Base-by-base conservation (phyloP, 2,888 invertebrate genomes). In the Aethes cnicana region DNA sequence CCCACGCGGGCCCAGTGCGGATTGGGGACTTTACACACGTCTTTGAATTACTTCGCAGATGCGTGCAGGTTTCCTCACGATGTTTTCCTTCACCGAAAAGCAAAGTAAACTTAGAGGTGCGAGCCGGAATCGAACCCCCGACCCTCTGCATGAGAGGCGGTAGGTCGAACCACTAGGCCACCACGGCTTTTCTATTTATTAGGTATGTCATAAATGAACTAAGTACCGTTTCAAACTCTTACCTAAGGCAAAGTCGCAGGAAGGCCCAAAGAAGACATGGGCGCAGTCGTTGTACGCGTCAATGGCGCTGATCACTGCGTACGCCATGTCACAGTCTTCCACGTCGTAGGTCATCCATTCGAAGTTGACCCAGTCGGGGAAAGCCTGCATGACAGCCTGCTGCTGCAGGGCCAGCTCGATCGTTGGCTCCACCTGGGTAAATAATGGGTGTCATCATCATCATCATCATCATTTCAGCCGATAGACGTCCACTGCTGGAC, bases 241-340 rank as follows among this genome's bases (percentile, higher is more conserved):
- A 96, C 96, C 96, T 44, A 96, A 78, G 18, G 94, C 93, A 75
- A 94, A 95, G 68, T 96, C 96, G 64, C 96, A 96, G 0, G 94
- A 91, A 0, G 96, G 95, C 6, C 96, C 96, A 63, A 96, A 93
- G 66, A 96, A 93, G 0, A 95, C 92, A 67, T 96, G 94, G 0
- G 94, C 93, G 74, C 95, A 95, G 64, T 93, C 91, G 53, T 92
- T 91, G 71, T 93, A 93, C 1, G 93, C 93, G 63, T 95, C 93
- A 64, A 96, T 93, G 1, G 95, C 93, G 0, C 92, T 91, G 41
- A 94, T 92, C 42, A 94, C 92, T 0, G 94, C 95, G 72, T 92
- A 92, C 0, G 93, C 94, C 1, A 94, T 93, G 62, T 94, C 93
- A 58, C 95, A 95, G 54, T 92, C 91, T 0, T 72, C 74, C 69